Percentiles rank a stretch among this genome's conserved stretches.
These are phyloP conservation scores for Apamea sordens DNA, from an alignment of 2,888 invertebrate species.

Conservation along the genomic window DNA sequence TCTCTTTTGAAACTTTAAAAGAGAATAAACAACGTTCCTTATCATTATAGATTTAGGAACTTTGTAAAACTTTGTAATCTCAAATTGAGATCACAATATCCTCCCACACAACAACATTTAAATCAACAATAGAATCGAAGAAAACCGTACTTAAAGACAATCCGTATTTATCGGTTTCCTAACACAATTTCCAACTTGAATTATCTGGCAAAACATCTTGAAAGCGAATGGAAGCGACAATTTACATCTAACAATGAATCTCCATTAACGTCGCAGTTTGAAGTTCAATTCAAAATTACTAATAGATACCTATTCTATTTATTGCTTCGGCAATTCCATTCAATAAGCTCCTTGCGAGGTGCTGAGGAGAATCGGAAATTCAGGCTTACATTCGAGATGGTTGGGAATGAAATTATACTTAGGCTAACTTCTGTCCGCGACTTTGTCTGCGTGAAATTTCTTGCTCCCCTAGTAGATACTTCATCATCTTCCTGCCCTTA, in stretches of 20 bases:
- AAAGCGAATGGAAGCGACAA: slow-evolving; percentile 43
- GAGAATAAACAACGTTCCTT: not conserved
- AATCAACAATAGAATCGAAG: slow-evolving; percentile 37
- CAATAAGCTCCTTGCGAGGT: slow-evolving; percentile 29
- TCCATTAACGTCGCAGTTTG: slow-evolving; percentile 59
- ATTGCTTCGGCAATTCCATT: slow-evolving; percentile 48
- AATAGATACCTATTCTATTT: slow-evolving; percentile 59
- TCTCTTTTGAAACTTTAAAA: not conserved
- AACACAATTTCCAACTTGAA: slow-evolving; percentile 60
- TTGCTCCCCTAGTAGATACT: no score
- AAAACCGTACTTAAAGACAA: slow-evolving; percentile 40
- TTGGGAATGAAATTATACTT: not conserved
- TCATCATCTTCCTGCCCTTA: no score
- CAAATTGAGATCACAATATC: not conserved
- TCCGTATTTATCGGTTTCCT: slow-evolving; percentile 48
- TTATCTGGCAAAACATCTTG: slow-evolving; percentile 54
- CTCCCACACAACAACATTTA: slow-evolving; percentile 4
- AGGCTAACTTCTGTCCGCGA: not conserved
- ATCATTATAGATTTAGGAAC: not conserved
- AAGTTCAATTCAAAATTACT: slow-evolving; percentile 62
- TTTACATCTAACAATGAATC: slow-evolving; percentile 64
- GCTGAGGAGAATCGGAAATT: slow-evolving; percentile 30
- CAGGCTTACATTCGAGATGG: slow-evolving; percentile 9
- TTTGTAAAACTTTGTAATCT: not conserved
- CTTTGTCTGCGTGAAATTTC: not conserved